Evolutionary conservation across 1,140 invertebrate genomes (phyloP).

Genomic region (Temnothorax curvispinosus): DNA sequence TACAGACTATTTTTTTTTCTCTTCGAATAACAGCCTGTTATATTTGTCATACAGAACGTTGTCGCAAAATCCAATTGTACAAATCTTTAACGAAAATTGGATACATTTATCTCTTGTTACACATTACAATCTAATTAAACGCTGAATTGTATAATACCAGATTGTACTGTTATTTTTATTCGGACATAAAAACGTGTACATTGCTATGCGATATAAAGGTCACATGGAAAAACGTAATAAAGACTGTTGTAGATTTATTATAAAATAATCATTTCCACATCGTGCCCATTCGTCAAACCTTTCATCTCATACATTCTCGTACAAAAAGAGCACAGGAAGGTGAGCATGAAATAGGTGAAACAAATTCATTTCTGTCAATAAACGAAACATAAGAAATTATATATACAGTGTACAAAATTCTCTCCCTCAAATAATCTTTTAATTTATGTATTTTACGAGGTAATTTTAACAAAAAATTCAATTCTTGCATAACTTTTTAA

Average conservation of each 20-base stretch:
- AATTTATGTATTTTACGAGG: constrained; percentile 11
- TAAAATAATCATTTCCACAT: not conserved
- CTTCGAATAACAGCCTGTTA: constrained; percentile 71
- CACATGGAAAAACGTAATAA: constrained; percentile 79
- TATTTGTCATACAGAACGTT: constrained; percentile 74
- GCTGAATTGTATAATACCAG: constrained; percentile 79
- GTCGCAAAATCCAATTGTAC: constrained; percentile 77
- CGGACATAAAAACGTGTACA: constrained; percentile 78
- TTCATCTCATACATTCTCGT: not conserved
- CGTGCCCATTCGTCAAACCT: not conserved
- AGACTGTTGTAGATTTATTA: constrained; percentile 82
- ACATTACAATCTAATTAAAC: constrained; percentile 78
- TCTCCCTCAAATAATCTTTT: not conserved
- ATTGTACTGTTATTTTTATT: constrained; percentile 83
- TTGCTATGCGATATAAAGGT: constrained; percentile 77
- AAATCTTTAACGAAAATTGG: constrained; percentile 76
- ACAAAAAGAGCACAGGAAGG: constrained; percentile 11
- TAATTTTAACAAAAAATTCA: not conserved
- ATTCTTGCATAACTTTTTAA: not conserved
- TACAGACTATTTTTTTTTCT: constrained; percentile 61
- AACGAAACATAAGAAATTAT: constrained; percentile 46
- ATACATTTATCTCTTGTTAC: constrained; percentile 80
- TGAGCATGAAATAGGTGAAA: constrained; percentile 42
- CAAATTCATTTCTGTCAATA: constrained; percentile 62
- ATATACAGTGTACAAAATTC: constrained; percentile 48